These are phyloP conservation scores for Drosophila helvetica DNA, from an alignment of 2,888 invertebrate species.

Conservation along the genomic window DNA sequence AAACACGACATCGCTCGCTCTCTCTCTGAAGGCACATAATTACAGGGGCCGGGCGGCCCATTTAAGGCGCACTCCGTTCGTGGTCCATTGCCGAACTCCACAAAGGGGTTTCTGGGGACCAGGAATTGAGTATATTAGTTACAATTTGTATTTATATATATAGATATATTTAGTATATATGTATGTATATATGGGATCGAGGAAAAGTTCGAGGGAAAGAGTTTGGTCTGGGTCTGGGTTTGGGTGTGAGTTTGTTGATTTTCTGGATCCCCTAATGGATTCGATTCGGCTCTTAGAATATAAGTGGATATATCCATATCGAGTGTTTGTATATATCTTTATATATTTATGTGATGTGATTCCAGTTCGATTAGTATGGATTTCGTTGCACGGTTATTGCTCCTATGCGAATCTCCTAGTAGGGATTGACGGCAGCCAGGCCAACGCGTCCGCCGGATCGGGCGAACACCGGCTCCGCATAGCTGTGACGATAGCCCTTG, in stretches of 20 bases:
- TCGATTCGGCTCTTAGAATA: neutral
- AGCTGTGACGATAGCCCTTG: slow-evolving; percentile 84
- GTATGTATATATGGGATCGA: neutral
- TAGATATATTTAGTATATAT: neutral
- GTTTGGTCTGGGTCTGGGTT: neutral
- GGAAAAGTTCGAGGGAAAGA: neutral
- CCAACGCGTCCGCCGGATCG: slow-evolving; percentile 83
- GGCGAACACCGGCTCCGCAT: slow-evolving; percentile 83
- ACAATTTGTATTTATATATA: neutral
- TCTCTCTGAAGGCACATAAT: slow-evolving; percentile 72
- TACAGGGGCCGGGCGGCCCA: slow-evolving; percentile 66
- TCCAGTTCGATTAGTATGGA: slow-evolving; percentile 36
- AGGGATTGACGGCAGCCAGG: slow-evolving; percentile 84
- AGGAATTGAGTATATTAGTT: slow-evolving; percentile 32
- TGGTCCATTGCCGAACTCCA: neutral
- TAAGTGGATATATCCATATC: slow-evolving; percentile 29
- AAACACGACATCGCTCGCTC: slow-evolving; percentile 37
- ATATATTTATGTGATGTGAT: neutral
- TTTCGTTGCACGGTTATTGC: slow-evolving; percentile 48
- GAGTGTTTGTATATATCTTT: no score
- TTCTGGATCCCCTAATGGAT: neutral
- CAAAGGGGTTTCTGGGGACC: slow-evolving; percentile 43
- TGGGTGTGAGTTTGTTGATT: neutral
- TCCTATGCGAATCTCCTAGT: slow-evolving; percentile 45
- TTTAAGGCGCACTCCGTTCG: neutral